These are phyloP conservation scores for Psilopsiagon aurifrons DNA, from an alignment of 2,113 vertebrate species.

Conservation along the genomic window DNA sequence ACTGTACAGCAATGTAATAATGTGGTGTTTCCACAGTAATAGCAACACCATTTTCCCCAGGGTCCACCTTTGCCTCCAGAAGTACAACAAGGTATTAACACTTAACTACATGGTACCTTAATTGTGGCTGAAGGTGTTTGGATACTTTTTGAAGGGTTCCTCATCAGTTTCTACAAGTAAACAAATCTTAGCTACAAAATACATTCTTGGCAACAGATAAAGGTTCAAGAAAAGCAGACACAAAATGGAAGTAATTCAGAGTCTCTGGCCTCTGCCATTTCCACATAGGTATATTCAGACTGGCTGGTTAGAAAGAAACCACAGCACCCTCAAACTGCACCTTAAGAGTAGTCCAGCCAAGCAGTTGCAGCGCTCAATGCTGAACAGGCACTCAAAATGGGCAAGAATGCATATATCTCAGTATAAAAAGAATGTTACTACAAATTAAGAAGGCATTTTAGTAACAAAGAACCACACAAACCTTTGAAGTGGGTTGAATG, in stretches of 20 bases:
- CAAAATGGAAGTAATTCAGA: not conserved
- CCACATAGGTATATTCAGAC: not conserved
- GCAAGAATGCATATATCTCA: not conserved
- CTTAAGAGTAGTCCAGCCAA: not conserved
- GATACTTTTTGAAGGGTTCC: not conserved
- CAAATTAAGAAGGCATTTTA: not conserved
- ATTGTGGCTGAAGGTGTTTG: not conserved
- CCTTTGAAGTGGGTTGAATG: not conserved
- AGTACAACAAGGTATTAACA: not conserved
- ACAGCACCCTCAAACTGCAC: not conserved
- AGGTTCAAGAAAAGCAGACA: not conserved
- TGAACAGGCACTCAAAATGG: not conserved
- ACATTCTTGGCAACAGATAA: not conserved
- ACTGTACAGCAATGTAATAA: not conserved
- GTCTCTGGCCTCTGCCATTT: not conserved
- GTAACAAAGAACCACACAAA: not conserved
- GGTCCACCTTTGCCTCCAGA: not conserved
- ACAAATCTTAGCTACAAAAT: not conserved
- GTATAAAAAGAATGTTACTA: not conserved
- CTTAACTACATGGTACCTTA: not conserved
- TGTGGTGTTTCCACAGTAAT: not conserved
- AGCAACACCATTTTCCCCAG: not conserved
- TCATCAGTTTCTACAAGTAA: not conserved
- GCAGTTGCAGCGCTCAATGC: not conserved
- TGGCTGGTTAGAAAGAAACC: not conserved